These are phyloP conservation scores for Nomada ferruginata DNA, from an alignment of 2,888 invertebrate species.

Conservation along the genomic window DNA sequence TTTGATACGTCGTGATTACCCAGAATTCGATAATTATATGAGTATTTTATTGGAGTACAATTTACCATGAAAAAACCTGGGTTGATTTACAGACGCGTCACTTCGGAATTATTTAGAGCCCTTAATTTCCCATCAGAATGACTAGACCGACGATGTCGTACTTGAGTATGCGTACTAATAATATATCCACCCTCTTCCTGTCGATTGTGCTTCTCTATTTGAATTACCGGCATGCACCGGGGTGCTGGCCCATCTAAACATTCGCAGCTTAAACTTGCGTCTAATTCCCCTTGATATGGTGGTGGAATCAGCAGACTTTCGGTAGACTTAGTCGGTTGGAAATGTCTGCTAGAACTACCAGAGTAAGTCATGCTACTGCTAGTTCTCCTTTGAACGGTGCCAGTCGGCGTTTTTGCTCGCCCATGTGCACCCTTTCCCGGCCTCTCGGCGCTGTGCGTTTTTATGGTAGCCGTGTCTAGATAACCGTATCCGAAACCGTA, in stretches of 20 bases:
- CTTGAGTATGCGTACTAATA: slow-evolving; percentile 68
- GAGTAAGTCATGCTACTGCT: slow-evolving; percentile 80
- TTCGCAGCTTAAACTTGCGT: slow-evolving; percentile 90
- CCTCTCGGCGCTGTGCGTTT: slow-evolving; percentile 83
- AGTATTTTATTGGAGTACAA: slow-evolving; percentile 43
- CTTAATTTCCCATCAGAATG: slow-evolving; percentile 80
- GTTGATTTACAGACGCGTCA: slow-evolving; percentile 76
- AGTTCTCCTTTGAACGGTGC: slow-evolving; percentile 84
- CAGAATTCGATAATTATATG: slow-evolving; percentile 28
- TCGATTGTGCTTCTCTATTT: slow-evolving; percentile 79
- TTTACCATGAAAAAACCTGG: background rate
- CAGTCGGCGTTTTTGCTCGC: slow-evolving; percentile 87
- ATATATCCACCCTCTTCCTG: slow-evolving; percentile 72
- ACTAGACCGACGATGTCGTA: slow-evolving; percentile 81
- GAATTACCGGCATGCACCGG: slow-evolving; percentile 73
- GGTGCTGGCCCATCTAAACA: slow-evolving; percentile 85
- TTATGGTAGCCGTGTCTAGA: slow-evolving; percentile 87
- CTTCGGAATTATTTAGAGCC: slow-evolving; percentile 77
- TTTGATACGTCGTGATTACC: slow-evolving; percentile 5
- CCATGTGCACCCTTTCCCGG: slow-evolving; percentile 85
- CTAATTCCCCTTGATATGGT: slow-evolving; percentile 88
- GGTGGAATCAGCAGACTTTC: slow-evolving; percentile 91
- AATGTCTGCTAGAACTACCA: slow-evolving; percentile 84
- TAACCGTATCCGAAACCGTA: slow-evolving; percentile 95
- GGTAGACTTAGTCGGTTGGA: slow-evolving; percentile 91